Percentiles rank a stretch among this genome's conserved stretches.
Conservation (phyloP, 2,797 vertebrate species). For the Chloroceryle amazona region DNA sequence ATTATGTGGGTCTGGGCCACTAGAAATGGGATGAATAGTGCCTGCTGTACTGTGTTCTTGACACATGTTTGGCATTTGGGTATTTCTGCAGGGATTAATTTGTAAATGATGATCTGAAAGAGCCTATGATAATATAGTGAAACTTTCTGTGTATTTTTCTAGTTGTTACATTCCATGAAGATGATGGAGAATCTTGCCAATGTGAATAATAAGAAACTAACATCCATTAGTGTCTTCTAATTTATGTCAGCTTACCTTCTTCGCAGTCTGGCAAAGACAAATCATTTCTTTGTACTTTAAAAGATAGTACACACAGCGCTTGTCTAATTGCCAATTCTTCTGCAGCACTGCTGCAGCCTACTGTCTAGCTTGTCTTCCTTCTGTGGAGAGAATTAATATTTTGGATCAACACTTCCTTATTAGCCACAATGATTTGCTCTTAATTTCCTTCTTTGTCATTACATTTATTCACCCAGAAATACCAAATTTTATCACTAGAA, state of each 20-base stretch:
- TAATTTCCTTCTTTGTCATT: slow-evolving; percentile 52
- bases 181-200: slow-evolving; percentile 54
- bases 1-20: not conserved
- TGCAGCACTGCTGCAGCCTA: slow-evolving; percentile 1
- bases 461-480: slow-evolving; percentile 31
- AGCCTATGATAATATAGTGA: not conserved
- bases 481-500: slow-evolving; percentile 23
- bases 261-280: slow-evolving; percentile 75
- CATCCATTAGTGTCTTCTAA: slow-evolving; percentile 64
- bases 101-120: not conserved
- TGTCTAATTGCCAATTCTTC: slow-evolving; percentile 76
- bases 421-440: slow-evolving; percentile 37
- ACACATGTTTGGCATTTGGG: not conserved
- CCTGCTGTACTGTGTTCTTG: not conserved
- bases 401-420: slow-evolving; percentile 62
- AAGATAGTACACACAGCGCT: slow-evolving; percentile 52
- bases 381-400: slow-evolving; percentile 55
- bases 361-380: slow-evolving; percentile 64
- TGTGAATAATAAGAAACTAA: slow-evolving; percentile 70
- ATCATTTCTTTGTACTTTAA: slow-evolving; percentile 75
- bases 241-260: slow-evolving; percentile 73
- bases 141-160: slow-evolving; percentile 23
- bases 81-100: slow-evolving; percentile 49
- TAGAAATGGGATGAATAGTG: not conserved
- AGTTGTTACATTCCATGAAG: not conserved